Evolutionary conservation across 1,140 invertebrate genomes (phyloP), one percentile per base, ranked within the genome.

Genomic region (Halesus radiatus): DNA sequence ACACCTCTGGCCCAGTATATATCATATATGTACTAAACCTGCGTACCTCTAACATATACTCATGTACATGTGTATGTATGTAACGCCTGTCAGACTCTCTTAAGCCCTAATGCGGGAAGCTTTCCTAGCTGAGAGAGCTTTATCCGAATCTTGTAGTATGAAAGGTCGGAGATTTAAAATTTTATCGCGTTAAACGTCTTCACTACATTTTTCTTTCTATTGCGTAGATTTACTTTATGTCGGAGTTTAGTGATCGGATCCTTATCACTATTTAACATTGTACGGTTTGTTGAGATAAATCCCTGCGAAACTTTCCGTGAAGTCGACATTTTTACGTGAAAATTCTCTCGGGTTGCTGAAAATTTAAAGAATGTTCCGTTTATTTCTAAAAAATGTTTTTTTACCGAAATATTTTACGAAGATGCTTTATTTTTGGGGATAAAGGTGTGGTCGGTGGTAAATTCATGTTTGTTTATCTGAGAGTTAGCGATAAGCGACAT

Each of bases 41-140:
- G 37, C 37, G 37, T 45, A 45, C 20, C n/a, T 56, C 20, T 56
- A n/a, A 56, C 4, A 56, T 56, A 56, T 56, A 56, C 54, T 6
- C 54, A n/a, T n/a, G 54, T 56, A n/a, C 16, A 5, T 56, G n/a
- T 8, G 8, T 16, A 37, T 72, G 45, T 64, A 15, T 64, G 53
- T 45, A 60, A 37, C 58, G 58, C 62, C 76, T 77, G 76, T 66
- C 76, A 77, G 45, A 26, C 66, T 66, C 76, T 64, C 45, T 50
- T 52, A 66, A 77, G 76, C 76, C 37, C 10, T 54, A 77, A 77
- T 66, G 58, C 60, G 76, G 23, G 62, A 50, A 77, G 60, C 76
- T 66, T 37, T 20, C 37, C 37, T 7, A 45, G 66, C 18, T 52
- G 18, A 50, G 29, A n/a, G 45, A 50, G 66, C 66, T 52, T 70